Evolutionary conservation across 2,888 invertebrate genomes (phyloP).

Genomic region (Apoda limacodes): DNA sequence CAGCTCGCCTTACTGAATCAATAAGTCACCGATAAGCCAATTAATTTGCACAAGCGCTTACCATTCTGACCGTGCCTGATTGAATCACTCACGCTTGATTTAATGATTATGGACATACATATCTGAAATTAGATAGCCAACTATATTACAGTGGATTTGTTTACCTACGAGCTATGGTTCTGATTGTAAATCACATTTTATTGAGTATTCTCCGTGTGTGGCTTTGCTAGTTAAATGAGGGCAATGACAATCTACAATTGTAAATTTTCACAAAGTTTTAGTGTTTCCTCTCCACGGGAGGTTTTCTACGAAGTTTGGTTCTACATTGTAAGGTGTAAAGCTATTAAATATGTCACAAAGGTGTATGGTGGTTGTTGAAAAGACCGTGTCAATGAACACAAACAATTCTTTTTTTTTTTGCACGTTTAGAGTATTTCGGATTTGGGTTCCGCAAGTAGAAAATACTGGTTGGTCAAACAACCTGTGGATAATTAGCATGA

Average conservation of each 20-base stretch:
- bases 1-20: slow-evolving; percentile 67
- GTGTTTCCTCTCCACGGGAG: slow-evolving; percentile 43
- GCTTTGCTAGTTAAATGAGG: slow-evolving; percentile 16
- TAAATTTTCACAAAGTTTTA: slow-evolving; percentile 36
- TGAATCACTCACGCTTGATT: too few species aligned
- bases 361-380: slow-evolving; percentile 36
- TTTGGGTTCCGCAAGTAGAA: slow-evolving; percentile 18
- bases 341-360: slow-evolving; percentile 52
- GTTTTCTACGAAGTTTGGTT: slow-evolving; percentile 37
- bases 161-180: too few species aligned
- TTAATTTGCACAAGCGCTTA: slow-evolving; percentile 56
- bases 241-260: slow-evolving; percentile 32
- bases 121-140: too few species aligned
- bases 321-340: slow-evolving; percentile 27
- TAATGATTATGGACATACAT: too few species aligned
- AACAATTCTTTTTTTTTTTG: slow-evolving; percentile 30
- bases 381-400: slow-evolving; percentile 34
- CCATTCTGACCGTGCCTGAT: slow-evolving; percentile 32
- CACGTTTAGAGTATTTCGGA: slow-evolving; percentile 10
- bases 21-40: slow-evolving; percentile 63
- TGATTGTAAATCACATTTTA: too few species aligned
- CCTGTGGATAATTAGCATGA: too few species aligned
- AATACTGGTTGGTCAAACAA: too few species aligned
- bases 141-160: too few species aligned
- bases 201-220: too few species aligned